Base-by-base conservation (phyloP, 1,140 invertebrate genomes). In the Orchestia grillus region DNA sequence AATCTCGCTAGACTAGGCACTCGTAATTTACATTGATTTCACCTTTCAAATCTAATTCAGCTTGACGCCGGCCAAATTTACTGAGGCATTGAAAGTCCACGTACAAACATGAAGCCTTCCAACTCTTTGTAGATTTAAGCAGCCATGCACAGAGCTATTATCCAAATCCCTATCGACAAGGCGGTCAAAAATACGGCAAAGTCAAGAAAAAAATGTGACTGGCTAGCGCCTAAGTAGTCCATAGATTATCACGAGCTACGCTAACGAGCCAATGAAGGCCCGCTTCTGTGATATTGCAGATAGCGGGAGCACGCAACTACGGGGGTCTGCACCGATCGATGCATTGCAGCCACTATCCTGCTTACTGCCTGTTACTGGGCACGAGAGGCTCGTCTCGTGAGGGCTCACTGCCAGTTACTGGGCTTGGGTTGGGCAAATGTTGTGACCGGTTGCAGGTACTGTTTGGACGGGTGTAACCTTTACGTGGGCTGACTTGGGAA, bases 141-240 rank as follows among this genome's bases (percentile, higher is more conserved):
- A 77, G 19, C 62, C 28, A 53, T 36, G 62, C 62, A 42, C 88
- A 43, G 3, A 44, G 44, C 88, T 42, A 91, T 91, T 91, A 91
- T 91, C 43, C 92, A 94, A 94, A 94, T 94, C 44, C 92, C 19
- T 94, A 94, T 94, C 92, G 92, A 94, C 92, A 94, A n/a, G 44
- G 92, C 44, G 92, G 44, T 47, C 43, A 94, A 94, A 94, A 94
- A 45, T 94, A 94, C 47, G 88, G 43, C 44, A 45, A n/a, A 94
- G 43, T 94, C 40, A 0, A 94, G 43, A 94, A 94, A 94, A 94
- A 94, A 45, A n/a, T 44, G 92, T n/a, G 92, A 45, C 92, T 42
- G 92, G 92, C 92, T n/a, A 94, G 44, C 92, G 92, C 92, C 44
- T 94, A 94, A 94, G 92, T 94, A 94, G 92, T 40, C 92, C 41